Percentiles rank a stretch among this genome's conserved stretches.
phyloP scores from a whole-genome alignment of 1,140 invertebrate species.

The Leptinotarsa undecemlineata region DNA sequence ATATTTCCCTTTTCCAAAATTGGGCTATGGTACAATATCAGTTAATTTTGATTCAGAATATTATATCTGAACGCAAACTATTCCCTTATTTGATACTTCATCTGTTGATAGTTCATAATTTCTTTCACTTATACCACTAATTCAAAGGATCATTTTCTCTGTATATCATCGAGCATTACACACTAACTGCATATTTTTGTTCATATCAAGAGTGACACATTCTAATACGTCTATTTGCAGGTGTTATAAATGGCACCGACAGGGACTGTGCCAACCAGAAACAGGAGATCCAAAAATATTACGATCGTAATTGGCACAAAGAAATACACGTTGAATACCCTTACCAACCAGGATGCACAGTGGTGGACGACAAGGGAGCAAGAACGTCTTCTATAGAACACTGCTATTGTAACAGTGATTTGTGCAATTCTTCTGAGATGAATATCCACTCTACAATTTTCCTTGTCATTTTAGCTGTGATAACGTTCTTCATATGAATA shows the following conservation, averaged over 20 bases:
- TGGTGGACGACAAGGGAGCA: conserved; percentile 64
- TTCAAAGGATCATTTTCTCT: too few species aligned
- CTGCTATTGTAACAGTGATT: conserved; percentile 59
- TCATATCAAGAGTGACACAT: too few species aligned
- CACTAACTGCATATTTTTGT: too few species aligned
- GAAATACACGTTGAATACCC: conserved; percentile 65
- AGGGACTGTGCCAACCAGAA: conserved; percentile 76
- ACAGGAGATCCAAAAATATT: conserved; percentile 62
- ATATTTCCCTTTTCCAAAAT: too few species aligned
- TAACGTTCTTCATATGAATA: background rate
- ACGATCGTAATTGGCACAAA: conserved; percentile 64
- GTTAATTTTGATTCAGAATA: too few species aligned
- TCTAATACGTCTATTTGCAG: conserved; percentile 50
- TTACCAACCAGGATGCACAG: conserved; percentile 69
- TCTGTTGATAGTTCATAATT: too few species aligned
- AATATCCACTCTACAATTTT: background rate
- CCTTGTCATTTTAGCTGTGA: conserved; percentile 9
- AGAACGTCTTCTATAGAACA: conserved; percentile 58
- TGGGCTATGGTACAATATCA: too few species aligned
- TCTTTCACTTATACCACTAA: too few species aligned
- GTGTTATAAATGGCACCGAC: conserved; percentile 64
- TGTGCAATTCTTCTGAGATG: conserved; percentile 53
- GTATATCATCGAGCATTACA: too few species aligned
- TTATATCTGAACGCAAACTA: too few species aligned
- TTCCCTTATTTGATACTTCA: too few species aligned